Evolutionary conservation across 2,113 vertebrate species (phyloP).

Genomic region (Brachyhypopomus gauderio): DNA sequence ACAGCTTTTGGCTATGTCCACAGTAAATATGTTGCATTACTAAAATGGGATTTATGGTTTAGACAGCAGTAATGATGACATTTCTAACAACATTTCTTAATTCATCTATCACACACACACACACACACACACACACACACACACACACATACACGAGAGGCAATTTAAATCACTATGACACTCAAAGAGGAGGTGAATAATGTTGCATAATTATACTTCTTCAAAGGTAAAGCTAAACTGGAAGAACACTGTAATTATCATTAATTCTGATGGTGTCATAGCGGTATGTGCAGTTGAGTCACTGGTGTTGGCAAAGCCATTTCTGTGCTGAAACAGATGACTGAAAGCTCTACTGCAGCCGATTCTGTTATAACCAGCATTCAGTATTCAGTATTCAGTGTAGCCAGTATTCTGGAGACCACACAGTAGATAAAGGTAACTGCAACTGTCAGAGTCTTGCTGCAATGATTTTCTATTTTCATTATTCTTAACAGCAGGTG

Average conservation of each 20-base stretch:
- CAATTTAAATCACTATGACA: not conserved
- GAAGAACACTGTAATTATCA: not conserved
- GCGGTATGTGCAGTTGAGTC: not conserved
- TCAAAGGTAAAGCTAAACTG: not conserved
- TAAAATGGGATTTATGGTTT: not conserved
- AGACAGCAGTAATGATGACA: not conserved
- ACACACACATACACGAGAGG: not conserved
- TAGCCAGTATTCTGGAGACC: no score
- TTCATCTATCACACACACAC: not conserved
- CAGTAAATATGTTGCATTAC: not conserved
- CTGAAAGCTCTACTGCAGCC: not conserved
- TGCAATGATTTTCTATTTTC: slow-evolving; percentile 19
- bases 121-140: not conserved
- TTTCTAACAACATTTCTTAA: not conserved
- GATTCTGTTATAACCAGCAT: no score
- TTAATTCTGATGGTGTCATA: not conserved
- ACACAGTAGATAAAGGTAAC: no score
- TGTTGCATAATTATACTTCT: not conserved
- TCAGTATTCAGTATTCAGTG: no score
- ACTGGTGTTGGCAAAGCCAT: not conserved
- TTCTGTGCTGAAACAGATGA: not conserved
- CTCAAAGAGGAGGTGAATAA: not conserved
- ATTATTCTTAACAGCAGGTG: slow-evolving; percentile 55
- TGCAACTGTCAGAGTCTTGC: no score
- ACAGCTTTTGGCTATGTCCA: not conserved